These are phyloP conservation scores for Rhynchonycteris naso DNA, from an alignment of 2,797 vertebrate species.

Conservation along the genomic window DNA sequence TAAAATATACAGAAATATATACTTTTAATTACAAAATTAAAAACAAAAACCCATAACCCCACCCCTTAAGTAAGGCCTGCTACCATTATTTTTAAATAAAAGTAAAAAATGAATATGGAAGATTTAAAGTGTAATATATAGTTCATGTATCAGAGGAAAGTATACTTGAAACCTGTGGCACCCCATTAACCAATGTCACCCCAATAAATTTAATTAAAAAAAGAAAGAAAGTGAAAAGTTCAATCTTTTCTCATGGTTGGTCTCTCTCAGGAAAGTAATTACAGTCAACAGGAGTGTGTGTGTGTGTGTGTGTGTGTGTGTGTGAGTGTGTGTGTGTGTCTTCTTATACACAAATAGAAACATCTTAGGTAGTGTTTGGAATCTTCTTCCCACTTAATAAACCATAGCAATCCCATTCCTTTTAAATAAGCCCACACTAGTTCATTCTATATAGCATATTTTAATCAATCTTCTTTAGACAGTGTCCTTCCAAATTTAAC, in stretches of 20 bases:
- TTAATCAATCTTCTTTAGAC: not conserved
- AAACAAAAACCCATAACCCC: not conserved
- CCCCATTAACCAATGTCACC: no score
- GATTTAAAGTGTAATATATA: not conserved
- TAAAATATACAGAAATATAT: not conserved
- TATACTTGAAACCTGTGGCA: no score
- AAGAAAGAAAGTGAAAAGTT: not conserved
- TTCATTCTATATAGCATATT: not conserved
- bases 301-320: not conserved
- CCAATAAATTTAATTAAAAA: no score
- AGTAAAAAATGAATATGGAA: not conserved
- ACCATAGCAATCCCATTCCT: not conserved
- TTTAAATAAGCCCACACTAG: not conserved
- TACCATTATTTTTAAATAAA: not conserved
- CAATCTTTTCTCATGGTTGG: not conserved
- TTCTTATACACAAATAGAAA: not conserved
- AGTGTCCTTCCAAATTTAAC: not conserved
- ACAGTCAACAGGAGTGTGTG: not conserved
- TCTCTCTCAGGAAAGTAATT: not conserved
- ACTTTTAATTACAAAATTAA: not conserved
- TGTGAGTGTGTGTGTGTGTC: accelerated
- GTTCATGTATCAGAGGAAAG: no score
- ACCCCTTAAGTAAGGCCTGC: not conserved
- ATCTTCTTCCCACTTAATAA: not conserved
- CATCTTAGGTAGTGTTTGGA: not conserved